Conservation (phyloP, 2,797 vertebrate species). For the Pipistrellus kuhlii region DNA sequence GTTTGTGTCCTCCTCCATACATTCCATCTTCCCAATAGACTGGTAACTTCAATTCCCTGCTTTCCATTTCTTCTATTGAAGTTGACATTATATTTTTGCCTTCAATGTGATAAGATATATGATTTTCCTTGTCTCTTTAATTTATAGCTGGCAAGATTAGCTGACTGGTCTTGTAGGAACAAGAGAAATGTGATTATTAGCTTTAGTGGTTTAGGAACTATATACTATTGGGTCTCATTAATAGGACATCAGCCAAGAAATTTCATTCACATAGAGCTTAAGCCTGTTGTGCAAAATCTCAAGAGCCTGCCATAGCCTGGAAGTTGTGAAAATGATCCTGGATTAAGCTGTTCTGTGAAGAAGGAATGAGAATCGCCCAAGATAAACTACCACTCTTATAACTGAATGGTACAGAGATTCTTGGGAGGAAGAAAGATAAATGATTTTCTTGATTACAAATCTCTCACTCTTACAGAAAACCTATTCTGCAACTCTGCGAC, state of each 20-base stretch:
- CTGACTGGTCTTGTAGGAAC: conserved; percentile 28
- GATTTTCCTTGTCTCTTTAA: conserved; percentile 40
- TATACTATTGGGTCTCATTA: conserved; percentile 60
- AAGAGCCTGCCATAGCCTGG: conserved; percentile 33
- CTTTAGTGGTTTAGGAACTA: conserved; percentile 58
- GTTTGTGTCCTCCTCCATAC: not conserved
- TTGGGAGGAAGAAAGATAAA: conserved; percentile 70
- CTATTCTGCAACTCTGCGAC: conserved; percentile 25
- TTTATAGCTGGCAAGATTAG: conserved; percentile 54
- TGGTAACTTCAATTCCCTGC: not conserved
- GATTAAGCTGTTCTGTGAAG: conserved; percentile 69
- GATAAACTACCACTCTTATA: conserved; percentile 71
- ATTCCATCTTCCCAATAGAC: not conserved
- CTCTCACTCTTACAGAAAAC: conserved; percentile 63
- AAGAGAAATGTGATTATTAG: conserved; percentile 65
- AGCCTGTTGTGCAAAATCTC: conserved; percentile 13
- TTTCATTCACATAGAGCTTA: conserved; percentile 67
- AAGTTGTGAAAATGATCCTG: conserved; percentile 61
- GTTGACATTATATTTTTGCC: not conserved
- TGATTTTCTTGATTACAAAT: conserved; percentile 64
- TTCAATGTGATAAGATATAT: conserved; percentile 34
- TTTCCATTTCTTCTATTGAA: not conserved
- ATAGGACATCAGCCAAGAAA: conserved; percentile 69
- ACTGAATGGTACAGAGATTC: conserved; percentile 57
- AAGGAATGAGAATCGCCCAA: conserved; percentile 66